Percentiles rank a stretch among this genome's conserved stretches.
phyloP scores from a whole-genome alignment of 2,888 invertebrate species.

The Drosophila prostipennis region DNA sequence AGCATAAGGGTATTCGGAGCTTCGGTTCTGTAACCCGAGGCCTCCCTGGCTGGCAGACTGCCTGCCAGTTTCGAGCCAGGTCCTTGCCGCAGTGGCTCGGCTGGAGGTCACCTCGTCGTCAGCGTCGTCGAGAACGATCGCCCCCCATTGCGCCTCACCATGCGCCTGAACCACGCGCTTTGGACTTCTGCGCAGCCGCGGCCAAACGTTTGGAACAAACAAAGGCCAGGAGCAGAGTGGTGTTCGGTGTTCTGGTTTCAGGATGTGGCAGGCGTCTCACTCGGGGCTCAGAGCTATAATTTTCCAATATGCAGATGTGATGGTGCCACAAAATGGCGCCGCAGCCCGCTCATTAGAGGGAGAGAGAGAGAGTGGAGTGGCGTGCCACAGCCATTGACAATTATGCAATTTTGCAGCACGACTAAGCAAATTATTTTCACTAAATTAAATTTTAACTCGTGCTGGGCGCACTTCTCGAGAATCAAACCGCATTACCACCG shows the following conservation, averaged over 20 bases:
- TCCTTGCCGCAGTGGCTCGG: slow-evolving; percentile 67
- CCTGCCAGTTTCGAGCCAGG: slow-evolving; percentile 69
- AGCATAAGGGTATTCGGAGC: slow-evolving; percentile 4
- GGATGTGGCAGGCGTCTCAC: slow-evolving; percentile 44
- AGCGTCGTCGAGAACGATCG: slow-evolving; percentile 62
- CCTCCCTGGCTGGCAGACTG: slow-evolving; percentile 23
- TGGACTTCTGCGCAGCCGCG: slow-evolving; percentile 79
- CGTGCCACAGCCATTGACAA: slow-evolving; percentile 63
- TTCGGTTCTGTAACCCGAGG: slow-evolving; percentile 2
- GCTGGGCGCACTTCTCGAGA: slow-evolving; percentile 76
- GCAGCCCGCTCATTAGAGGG: slow-evolving; percentile 45
- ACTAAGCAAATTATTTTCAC: slow-evolving; percentile 80
- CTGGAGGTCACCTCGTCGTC: slow-evolving; percentile 74
- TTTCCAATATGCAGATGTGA: slow-evolving; percentile 78
- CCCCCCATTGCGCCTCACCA: slow-evolving; percentile 81
- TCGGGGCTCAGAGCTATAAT: slow-evolving; percentile 60
- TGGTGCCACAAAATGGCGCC: slow-evolving; percentile 73
- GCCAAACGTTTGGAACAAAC: slow-evolving; percentile 47
- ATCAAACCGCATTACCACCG: slow-evolving; percentile 26
- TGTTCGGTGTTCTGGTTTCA: slow-evolving; percentile 2
- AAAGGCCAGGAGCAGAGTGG: slow-evolving; percentile 40
- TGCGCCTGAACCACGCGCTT: slow-evolving; percentile 80
- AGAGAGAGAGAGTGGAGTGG: slow-evolving; percentile 23
- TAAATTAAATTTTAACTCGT: slow-evolving; percentile 82
- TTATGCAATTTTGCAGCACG: slow-evolving; percentile 76